Base-by-base conservation (phyloP, 2,888 invertebrate genomes). In the Pedicia rivosa region DNA sequence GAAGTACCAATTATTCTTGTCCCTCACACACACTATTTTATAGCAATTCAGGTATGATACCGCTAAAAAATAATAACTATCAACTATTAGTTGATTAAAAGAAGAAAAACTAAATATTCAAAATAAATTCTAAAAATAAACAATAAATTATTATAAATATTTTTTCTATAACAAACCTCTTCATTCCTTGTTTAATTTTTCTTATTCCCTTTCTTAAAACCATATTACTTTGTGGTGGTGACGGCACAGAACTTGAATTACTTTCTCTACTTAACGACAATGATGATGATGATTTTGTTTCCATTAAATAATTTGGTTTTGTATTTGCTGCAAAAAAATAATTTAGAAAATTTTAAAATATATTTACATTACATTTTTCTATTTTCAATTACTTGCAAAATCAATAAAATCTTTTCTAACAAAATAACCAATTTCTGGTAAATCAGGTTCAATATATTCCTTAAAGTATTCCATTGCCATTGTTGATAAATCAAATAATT, bases 401-500 rank as follows among this genome's bases (percentile, higher is more conserved):
- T 83, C 81, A 51, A 82, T 72, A 60, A 84, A 84, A 56, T 86
- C 83, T 35, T 83, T 75, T 47, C 79, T 80, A 58, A n/a, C n/a
- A n/a, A 87, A 86, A 57, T 83, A 87, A 33, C 82, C 81, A 45
- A 88, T 82, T 61, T 87, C 86, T 25, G 88, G 88, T 51, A 88
- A 66, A 46, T 77, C 77, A 6, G 90, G 86, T 58, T 90, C 90
- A 55, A 92, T 86, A 51, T 82, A 78, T 59, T 92, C 91, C 58
- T 90, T 90, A 61, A 92, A 92, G 62, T 91, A 91, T 62, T 92
- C 92, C 91, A 92, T 91, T 24, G 92, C 92, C 92, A 92, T 92
- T 26, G 90, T 88, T 26, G 90, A 90, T 44, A 92, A 69, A 65
- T 92, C 92, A 63, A 90, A 87, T 39, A 92, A 66, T 60, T 92